These are phyloP conservation scores for Listrodromus nycthemerus DNA, from an alignment of 2,888 invertebrate genomes.

Conservation along the genomic window DNA sequence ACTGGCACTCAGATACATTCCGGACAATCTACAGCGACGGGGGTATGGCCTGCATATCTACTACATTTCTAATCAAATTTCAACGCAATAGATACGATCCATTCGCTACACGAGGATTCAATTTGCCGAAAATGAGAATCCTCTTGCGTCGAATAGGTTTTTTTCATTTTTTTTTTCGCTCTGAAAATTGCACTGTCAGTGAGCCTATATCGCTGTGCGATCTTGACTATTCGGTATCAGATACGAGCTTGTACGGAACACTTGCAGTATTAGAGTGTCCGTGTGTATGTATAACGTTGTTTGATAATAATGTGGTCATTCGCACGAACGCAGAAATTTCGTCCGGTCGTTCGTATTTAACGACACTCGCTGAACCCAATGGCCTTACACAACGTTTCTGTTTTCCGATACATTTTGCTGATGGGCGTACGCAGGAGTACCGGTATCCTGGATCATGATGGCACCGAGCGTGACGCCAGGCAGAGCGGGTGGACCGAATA, in stretches of 20 bases:
- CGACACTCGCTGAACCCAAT: conserved; percentile 46
- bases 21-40: conserved; percentile 92
- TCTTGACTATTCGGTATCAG: conserved; percentile 13
- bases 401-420: conserved; percentile 27
- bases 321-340: conserved; percentile 37
- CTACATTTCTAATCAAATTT: not conserved
- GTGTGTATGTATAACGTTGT: conserved; percentile 10
- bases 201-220: not conserved
- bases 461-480: conserved; percentile 96
- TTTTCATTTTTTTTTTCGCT: too few relatives aligned
- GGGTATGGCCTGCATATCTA: conserved; percentile 85
- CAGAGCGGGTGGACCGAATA: conserved; percentile 91
- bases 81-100: too few relatives aligned
- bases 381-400: conserved; percentile 63
- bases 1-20: conserved; percentile 96
- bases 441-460: conserved; percentile 94
- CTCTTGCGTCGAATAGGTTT: too few relatives aligned
- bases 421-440: conserved; percentile 87
- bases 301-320: conserved; percentile 24
- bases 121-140: too few relatives aligned
- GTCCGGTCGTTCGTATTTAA: conserved; percentile 34
- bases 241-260: conserved; percentile 5
- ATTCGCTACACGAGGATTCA: too few relatives aligned
- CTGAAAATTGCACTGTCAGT: not conserved
- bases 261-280: not conserved